These are phyloP conservation scores for Lacerta viridis DNA, from an alignment of 2,797 vertebrate genomes.

Conservation along the genomic window DNA sequence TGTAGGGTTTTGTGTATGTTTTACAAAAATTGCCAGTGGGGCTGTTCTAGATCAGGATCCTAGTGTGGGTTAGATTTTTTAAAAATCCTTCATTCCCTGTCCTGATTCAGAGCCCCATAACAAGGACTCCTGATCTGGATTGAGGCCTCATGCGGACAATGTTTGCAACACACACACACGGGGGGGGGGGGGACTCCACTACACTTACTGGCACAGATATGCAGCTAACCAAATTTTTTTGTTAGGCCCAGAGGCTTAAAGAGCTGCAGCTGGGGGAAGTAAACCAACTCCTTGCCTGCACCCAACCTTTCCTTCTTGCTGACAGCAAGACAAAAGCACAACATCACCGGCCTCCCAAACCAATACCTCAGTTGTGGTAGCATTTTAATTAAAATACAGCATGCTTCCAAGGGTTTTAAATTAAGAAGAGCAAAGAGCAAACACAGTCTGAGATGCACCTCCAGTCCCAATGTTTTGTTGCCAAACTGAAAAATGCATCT, in stretches of 20 bases:
- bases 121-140: neutral
- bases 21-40: too few species aligned
- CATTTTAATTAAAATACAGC: slow-evolving; percentile 59
- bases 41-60: too few species aligned
- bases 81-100: too few species aligned
- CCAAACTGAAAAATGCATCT: slow-evolving; percentile 26
- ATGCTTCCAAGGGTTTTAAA: slow-evolving; percentile 57
- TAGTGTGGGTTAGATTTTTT: too few species aligned
- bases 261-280: slow-evolving; percentile 18
- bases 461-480: slow-evolving; percentile 11
- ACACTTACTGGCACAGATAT: too few species aligned
- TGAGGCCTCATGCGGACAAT: too few species aligned
- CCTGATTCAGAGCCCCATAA: too few species aligned
- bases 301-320: slow-evolving; percentile 46
- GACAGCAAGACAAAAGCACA: slow-evolving; percentile 64
- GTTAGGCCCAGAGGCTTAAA: neutral
- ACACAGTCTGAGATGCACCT: slow-evolving; percentile 23
- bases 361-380: slow-evolving; percentile 48
- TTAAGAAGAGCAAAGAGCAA: slow-evolving; percentile 55
- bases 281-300: slow-evolving; percentile 58
- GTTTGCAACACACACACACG: too few species aligned
- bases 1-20: too few species aligned
- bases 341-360: slow-evolving; percentile 58
- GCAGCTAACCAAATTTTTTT: too few species aligned
- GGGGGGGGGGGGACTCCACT: too few species aligned